Evolutionary conservation across 2,797 vertebrate species (phyloP).

Genomic region (Microctenopoma lineatum): DNA sequence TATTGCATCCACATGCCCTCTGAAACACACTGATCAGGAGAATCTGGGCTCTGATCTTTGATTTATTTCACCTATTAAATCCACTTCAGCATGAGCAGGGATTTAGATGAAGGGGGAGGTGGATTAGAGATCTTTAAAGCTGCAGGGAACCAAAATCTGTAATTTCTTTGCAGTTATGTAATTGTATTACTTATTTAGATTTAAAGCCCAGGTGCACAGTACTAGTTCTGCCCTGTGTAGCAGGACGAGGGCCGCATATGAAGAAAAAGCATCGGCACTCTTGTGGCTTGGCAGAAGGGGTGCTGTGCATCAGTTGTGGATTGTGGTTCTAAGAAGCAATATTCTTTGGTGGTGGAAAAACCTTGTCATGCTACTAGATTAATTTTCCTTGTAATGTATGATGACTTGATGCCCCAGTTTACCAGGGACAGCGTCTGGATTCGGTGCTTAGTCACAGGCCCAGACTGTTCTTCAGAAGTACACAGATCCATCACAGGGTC

Average conservation of each 20-base stretch:
- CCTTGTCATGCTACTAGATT: constrained; percentile 35
- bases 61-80: constrained; percentile 67
- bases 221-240: neutral
- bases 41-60: constrained; percentile 59
- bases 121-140: constrained; percentile 43
- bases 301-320: constrained; percentile 11
- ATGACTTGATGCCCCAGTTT: constrained; percentile 46
- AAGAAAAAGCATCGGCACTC: neutral
- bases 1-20: constrained; percentile 48
- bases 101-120: constrained; percentile 47
- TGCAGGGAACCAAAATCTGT: constrained; percentile 17
- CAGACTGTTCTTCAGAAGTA: neutral
- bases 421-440: constrained; percentile 23
- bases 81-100: constrained; percentile 42
- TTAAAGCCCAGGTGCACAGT: constrained; percentile 3
- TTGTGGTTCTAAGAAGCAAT: constrained; percentile 29
- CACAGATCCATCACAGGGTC: neutral
- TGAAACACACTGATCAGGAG: constrained; percentile 46
- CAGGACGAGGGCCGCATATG: constrained; percentile 3
- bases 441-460: constrained; percentile 21
- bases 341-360: constrained; percentile 36
- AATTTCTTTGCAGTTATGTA: constrained; percentile 11
- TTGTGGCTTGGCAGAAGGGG: neutral
- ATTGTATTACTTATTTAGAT: constrained; percentile 14
- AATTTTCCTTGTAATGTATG: constrained; percentile 40